Evolutionary conservation across 2,113 vertebrate species (phyloP).

Genomic region (Antennarius striatus): DNA sequence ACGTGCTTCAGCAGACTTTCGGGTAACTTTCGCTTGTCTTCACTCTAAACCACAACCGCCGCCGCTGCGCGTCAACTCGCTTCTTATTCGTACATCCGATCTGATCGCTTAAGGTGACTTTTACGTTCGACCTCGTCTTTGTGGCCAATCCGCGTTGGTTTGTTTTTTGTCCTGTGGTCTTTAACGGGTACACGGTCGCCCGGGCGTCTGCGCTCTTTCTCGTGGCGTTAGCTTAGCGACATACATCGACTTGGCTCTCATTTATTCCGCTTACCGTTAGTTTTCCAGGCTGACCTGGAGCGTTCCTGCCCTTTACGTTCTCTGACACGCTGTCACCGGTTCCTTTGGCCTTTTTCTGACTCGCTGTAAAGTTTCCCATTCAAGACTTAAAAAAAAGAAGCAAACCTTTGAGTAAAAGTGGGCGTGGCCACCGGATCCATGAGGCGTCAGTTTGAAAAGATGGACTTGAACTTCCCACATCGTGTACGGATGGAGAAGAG

Average conservation of each 20-base stretch:
- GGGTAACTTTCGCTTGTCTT: constrained; percentile 27
- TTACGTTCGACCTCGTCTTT: too few relatives aligned
- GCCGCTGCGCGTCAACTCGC: neutral
- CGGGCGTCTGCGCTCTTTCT: neutral
- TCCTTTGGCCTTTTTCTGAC: constrained; percentile 15
- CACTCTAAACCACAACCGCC: constrained; percentile 14
- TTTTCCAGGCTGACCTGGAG: constrained; percentile 17
- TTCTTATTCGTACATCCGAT: neutral
- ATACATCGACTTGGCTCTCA: constrained; percentile 21
- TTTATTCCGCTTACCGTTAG: constrained; percentile 15
- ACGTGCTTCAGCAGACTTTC: too few relatives aligned
- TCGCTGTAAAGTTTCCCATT: neutral
- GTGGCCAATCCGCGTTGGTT: too few relatives aligned
- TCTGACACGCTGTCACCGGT: neutral
- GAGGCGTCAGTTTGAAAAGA: too few relatives aligned
- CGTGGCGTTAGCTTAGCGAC: constrained; percentile 17
- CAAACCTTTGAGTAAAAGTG: too few relatives aligned
- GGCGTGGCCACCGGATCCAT: too few relatives aligned
- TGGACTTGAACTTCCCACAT: constrained; percentile 6
- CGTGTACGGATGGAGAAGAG: constrained; percentile 24
- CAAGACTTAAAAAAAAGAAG: neutral
- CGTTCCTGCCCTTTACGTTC: constrained; percentile 12
- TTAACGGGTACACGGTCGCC: too few relatives aligned
- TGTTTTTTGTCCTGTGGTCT: too few relatives aligned
- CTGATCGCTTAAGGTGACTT: too few relatives aligned